Conservation (phyloP, 1,140 invertebrate species). For the Heliconius himera region DNA sequence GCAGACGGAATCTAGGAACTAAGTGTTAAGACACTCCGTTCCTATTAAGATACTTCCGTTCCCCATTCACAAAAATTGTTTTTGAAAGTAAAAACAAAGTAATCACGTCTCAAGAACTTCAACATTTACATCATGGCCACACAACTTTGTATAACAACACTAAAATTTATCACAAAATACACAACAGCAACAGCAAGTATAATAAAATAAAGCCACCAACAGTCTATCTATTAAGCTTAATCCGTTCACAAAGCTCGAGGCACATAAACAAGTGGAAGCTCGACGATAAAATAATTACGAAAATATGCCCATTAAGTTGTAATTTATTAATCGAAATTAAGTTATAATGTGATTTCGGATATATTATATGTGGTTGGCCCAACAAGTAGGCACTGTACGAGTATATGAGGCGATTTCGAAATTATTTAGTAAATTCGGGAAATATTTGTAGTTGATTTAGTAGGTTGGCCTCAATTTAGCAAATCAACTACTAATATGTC, state of each 20-base stretch:
- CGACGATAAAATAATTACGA: conserved; percentile 13
- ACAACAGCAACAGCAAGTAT: not conserved
- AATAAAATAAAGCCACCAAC: not conserved
- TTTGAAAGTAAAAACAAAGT: too few relatives aligned
- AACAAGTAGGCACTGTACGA: too few relatives aligned
- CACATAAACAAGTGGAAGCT: conserved; percentile 10
- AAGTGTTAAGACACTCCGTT: too few relatives aligned
- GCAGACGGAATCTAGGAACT: too few relatives aligned
- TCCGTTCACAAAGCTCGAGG: not conserved
- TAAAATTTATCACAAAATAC: not conserved
- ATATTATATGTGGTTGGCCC: not conserved
- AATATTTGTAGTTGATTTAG: not conserved
- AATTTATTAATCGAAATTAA: not conserved
- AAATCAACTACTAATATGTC: too few relatives aligned
- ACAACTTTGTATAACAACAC: not conserved
- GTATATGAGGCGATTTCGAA: not conserved
- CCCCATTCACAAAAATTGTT: too few relatives aligned
- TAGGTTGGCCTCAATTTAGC: too few relatives aligned
- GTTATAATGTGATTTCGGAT: not conserved
- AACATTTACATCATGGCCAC: not conserved
- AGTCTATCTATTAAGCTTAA: conserved; percentile 11
- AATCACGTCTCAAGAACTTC: not conserved
- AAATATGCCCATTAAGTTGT: conserved; percentile 2
- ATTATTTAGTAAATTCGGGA: not conserved
- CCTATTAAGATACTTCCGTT: too few relatives aligned